These are phyloP conservation scores for Maniola hyperantus DNA, from an alignment of 2,888 invertebrate genomes.

Conservation along the genomic window DNA sequence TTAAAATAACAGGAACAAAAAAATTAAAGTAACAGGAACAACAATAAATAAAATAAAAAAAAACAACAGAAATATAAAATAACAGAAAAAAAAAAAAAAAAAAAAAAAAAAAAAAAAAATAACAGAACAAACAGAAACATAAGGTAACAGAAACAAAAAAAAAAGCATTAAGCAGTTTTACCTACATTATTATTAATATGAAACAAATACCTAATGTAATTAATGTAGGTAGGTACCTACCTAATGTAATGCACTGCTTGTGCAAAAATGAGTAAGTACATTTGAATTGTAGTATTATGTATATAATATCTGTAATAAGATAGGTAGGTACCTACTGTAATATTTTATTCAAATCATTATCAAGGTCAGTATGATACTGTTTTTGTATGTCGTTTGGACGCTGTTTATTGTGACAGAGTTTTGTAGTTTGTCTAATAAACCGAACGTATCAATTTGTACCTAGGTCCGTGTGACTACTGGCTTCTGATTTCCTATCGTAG, in stretches of 20 bases:
- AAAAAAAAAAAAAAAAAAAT: no score
- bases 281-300: background rate
- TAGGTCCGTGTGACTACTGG: background rate
- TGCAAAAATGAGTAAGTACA: background rate
- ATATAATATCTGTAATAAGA: no score
- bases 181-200: background rate
- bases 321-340: no score
- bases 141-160: no score
- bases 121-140: no score
- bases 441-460: background rate
- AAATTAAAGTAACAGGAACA: no score
- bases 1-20: no score
- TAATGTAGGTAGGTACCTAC: background rate
- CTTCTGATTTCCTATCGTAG: background rate
- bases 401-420: background rate
- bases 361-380: slow-evolving; percentile 8
- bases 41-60: no score
- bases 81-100: no score
- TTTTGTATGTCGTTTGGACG: background rate
- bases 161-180: no score
- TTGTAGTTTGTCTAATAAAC: slow-evolving; percentile 7
- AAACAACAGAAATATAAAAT: no score
- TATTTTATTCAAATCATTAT: slow-evolving; percentile 5
- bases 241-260: background rate
- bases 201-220: background rate